Evolutionary conservation across 64 coral and sea anemone species (phyloP).

Genomic region (Dendronephthya gigantea): DNA sequence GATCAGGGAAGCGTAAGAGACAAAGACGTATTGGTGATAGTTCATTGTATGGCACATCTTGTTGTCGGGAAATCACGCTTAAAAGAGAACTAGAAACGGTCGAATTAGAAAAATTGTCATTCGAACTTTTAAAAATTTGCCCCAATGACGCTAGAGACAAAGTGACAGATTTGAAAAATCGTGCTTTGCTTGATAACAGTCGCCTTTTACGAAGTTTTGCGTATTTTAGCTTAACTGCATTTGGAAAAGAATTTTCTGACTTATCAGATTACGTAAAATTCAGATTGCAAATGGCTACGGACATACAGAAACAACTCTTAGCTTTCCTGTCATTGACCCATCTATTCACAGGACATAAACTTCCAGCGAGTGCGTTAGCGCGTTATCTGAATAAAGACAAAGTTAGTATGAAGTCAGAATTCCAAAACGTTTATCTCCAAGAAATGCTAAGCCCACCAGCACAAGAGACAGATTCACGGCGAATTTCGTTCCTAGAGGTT

Average conservation of each 20-base stretch:
- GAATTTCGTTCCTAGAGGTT: conserved; percentile 67
- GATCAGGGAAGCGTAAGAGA: background rate
- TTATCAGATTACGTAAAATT: conserved; percentile 39
- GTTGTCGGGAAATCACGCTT: conserved; percentile 40
- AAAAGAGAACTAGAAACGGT: conserved; percentile 26
- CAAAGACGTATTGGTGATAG: background rate
- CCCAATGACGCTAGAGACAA: background rate
- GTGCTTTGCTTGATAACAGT: conserved; percentile 1
- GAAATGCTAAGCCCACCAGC: conserved; percentile 49
- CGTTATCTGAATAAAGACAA: conserved; percentile 20
- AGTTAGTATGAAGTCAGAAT: conserved; percentile 44
- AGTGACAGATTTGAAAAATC: conserved; percentile 21
- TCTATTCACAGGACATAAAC: conserved; percentile 43
- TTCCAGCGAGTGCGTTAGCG: conserved; percentile 51
- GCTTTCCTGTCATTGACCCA: conserved; percentile 45
- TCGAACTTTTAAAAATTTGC: conserved; percentile 42
- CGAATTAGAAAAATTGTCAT: conserved; percentile 31
- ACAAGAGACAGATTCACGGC: conserved; percentile 31
- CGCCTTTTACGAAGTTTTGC: conserved; percentile 42
- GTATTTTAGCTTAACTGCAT: conserved; percentile 49
- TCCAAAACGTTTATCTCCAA: conserved; percentile 40
- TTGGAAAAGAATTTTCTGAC: conserved; percentile 48
- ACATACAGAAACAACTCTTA: conserved; percentile 43
- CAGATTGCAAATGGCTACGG: conserved; percentile 39
- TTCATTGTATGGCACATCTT: conserved; percentile 32